phyloP scores from a whole-genome alignment of 2,888 invertebrate species.

The Idaea biselata region DNA sequence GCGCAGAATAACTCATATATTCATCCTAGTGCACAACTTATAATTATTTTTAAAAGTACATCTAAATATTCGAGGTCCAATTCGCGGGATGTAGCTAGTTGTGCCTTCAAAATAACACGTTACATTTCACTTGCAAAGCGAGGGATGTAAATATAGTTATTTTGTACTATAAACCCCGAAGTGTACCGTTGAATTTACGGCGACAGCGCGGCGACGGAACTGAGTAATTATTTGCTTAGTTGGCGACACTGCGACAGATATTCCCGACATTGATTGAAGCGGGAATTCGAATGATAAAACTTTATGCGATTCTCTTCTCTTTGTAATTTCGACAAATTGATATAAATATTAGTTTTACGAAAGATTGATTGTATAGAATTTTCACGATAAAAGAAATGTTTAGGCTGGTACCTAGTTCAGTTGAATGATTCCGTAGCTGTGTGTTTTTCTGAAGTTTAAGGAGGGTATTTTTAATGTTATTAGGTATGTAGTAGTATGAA shows the following conservation, averaged over 20 bases:
- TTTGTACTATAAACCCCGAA: constrained; percentile 5
- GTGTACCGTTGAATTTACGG: neutral
- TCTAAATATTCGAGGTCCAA: too few relatives aligned
- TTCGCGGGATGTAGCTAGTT: too few relatives aligned
- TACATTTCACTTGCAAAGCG: neutral
- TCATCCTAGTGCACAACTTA: too few relatives aligned
- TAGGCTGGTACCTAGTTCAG: too few relatives aligned
- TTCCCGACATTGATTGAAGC: neutral
- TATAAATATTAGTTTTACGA: neutral
- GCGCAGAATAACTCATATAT: too few relatives aligned
- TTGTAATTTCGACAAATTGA: neutral
- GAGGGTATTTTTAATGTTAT: too few relatives aligned
- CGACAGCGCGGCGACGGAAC: neutral
- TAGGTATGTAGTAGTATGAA: too few relatives aligned
- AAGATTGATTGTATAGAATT: neutral
- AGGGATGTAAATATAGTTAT: constrained; percentile 3
- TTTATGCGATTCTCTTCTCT: neutral
- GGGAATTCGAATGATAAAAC: neutral
- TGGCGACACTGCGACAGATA: neutral
- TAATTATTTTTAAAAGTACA: too few relatives aligned
- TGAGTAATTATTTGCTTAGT: neutral
- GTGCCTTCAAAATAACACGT: neutral
- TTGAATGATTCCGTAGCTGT: too few relatives aligned
- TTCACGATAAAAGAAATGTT: neutral
- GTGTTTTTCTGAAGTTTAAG: too few relatives aligned